Conservation (phyloP, 2,888 invertebrate genomes). For the Lochmaea capreae region DNA sequence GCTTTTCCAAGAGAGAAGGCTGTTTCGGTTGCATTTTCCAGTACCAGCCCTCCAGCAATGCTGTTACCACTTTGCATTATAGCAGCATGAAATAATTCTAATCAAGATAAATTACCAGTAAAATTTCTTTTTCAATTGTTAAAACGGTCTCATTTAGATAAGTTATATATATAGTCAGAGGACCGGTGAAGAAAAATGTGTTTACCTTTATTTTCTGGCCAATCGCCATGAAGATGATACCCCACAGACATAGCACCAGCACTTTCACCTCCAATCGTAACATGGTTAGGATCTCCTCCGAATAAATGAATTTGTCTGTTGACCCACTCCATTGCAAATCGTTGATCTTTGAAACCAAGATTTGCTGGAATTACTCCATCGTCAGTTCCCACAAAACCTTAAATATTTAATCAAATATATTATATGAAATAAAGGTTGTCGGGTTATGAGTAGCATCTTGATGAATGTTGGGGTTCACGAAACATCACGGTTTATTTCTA, state of each 20-base stretch:
- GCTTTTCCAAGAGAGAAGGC: conserved; percentile 26
- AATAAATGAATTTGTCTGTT: conserved; percentile 75
- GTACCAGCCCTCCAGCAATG: conserved; percentile 7
- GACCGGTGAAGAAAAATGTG: too few relatives aligned
- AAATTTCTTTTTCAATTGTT: background rate
- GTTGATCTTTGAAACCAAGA: conserved; percentile 79
- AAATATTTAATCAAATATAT: background rate
- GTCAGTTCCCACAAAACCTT: conserved; percentile 75
- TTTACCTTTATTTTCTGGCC: conserved; percentile 2
- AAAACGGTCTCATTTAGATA: too few relatives aligned
- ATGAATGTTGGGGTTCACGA: too few relatives aligned
- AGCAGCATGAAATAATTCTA: conserved; percentile 37
- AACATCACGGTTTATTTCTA: too few relatives aligned
- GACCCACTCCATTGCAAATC: conserved; percentile 76
- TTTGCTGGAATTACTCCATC: conserved; percentile 77
- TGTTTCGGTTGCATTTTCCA: conserved; percentile 21
- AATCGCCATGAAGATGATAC: conserved; percentile 26
- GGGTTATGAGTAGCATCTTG: too few relatives aligned
- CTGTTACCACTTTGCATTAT: conserved; percentile 39
- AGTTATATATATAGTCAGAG: too few relatives aligned
- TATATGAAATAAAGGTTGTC: too few relatives aligned
- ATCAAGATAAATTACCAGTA: background rate
- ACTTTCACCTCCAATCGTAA: conserved; percentile 76
- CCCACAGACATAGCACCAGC: conserved; percentile 72
- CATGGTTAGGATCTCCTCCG: conserved; percentile 76